Percentiles rank a stretch among this genome's conserved stretches.
These are phyloP conservation scores for Nemoura dubitans DNA, from an alignment of 2,888 invertebrate genomes.

Conservation along the genomic window DNA sequence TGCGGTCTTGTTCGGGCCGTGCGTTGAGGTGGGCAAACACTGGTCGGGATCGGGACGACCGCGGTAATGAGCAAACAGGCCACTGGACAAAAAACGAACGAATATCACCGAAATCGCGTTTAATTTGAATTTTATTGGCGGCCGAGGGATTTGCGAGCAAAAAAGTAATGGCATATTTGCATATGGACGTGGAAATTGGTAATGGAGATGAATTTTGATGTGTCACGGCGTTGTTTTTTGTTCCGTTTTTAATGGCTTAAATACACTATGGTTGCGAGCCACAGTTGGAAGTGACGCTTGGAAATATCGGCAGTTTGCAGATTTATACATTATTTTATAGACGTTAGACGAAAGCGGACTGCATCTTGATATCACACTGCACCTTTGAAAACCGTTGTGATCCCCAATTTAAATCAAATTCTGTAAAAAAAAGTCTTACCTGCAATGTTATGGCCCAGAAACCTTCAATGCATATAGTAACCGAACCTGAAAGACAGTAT, in stretches of 20 bases:
- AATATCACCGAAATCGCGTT: neutral
- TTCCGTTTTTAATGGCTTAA: neutral
- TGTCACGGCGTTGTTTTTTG: neutral
- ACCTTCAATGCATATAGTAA: no score
- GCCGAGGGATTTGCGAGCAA: neutral
- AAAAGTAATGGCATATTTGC: neutral
- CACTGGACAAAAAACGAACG: neutral
- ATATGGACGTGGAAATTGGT: neutral
- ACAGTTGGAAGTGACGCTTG: neutral
- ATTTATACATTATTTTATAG: no score
- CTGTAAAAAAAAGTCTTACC: no score
- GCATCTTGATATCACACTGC: no score
- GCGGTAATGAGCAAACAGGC: neutral
- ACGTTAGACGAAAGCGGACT: no score
- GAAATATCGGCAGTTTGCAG: neutral
- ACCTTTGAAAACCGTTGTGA: no score
- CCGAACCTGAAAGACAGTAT: no score
- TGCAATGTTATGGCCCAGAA: no score
- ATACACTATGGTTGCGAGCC: neutral
- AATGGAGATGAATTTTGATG: constrained; percentile 7
- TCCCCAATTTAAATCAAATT: no score
- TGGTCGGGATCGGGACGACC: neutral
- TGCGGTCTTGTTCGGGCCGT: neutral
- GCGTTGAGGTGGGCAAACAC: neutral
- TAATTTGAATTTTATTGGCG: constrained; percentile 7